Base-by-base conservation (phyloP, 2,113 vertebrate species). In the Cyrtonyx montezumae region DNA sequence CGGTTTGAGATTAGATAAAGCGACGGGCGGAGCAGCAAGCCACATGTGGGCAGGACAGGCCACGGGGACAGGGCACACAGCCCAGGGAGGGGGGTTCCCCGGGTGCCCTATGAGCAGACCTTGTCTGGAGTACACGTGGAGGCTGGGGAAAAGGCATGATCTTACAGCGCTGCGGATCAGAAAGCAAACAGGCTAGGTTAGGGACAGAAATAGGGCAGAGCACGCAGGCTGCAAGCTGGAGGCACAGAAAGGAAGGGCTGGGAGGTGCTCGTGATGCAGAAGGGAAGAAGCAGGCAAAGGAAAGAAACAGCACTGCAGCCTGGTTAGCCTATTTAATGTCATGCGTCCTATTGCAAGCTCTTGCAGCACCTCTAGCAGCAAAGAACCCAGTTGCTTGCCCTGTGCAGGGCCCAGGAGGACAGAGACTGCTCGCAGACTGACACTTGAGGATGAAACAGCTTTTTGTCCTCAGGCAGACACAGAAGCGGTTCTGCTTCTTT, bases 141-240 rank as follows among this genome's bases (percentile, higher is more conserved):
- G 59, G 13, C 26, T 88, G 76, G 49, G 77, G 87, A 56, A 66
- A 82, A 79, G 67, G 32, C 37, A 53, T 63, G 49, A 69, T 85
- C 81, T 82, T 37, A 42, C 28, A 85, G 81, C 0, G 0, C 84
- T 77, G 87, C 15, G n/a, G 75, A 94, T 45, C 84, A 84, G 96
- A 94, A 95, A 56, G 75, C 93, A 91, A 93, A 95, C 87, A 76
- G 94, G 94, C 74, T 79, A 36, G 84, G 91, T 77, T 88, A 84
- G 74, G 91, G 78, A 94, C 91, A 92, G 91, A 95, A 94, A 74
- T 89, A 95, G 86, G 94, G 87, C 94, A 96, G 34, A 63, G 65
- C 70, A 66, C 3, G 63, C 84, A 85, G 89, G 87, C 93, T 83
- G n/a, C 2, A 7, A 0, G 84, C 92, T 84, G 78, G 45, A 77